Base-by-base conservation (phyloP, 2,888 invertebrate species). In the Caenorhabditis auriculariae region DNA sequence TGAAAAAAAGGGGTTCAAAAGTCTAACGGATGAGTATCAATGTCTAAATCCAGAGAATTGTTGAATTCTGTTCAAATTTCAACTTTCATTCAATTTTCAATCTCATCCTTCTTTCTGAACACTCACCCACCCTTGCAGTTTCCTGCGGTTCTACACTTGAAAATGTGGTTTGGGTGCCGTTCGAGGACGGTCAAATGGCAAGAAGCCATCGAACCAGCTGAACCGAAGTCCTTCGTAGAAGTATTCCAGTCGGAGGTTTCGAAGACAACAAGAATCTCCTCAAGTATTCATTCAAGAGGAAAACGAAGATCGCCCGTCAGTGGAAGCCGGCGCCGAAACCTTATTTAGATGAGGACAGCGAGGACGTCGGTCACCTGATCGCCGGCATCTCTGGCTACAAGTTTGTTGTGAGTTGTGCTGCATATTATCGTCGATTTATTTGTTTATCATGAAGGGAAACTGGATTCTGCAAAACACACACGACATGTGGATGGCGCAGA, bases 141-240 rank as follows among this genome's bases (percentile, higher is more conserved):
- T 23, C 71, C 74, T 1, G 70, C 61, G 3, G 69, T 76, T 2
- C 48, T 78, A 1, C 77, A 76, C 45, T 66, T 69, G 9, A 67
- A 63, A 19, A 52, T 75, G 54, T 78, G 76, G 76, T 67, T 78
- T 29, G 77, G 77, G 9, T 42, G 53, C 2, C 38, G 44, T 1
- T 50, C 49, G 4, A 27, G 56, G 0, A 50, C 60, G 7, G 29
- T 39, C 3, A 48, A 54, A 9, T 69, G 63, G 62, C 43, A 58
- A 12, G 59, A 71, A 23, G 37, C 49, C 12, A 65, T 71, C 12
- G 48, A 61, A 23, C 77, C 78, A 3, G 78, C 69, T 0, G 68
- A 74, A 37, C 43, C 68, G 27, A 69, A 68, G 41, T 58, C 56
- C 41, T 78, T 71, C 43, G 54, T 72, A 32, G 78, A 78, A 48